Conservation (phyloP, 1,140 invertebrate genomes). For the Andrena cerasifolii region DNA sequence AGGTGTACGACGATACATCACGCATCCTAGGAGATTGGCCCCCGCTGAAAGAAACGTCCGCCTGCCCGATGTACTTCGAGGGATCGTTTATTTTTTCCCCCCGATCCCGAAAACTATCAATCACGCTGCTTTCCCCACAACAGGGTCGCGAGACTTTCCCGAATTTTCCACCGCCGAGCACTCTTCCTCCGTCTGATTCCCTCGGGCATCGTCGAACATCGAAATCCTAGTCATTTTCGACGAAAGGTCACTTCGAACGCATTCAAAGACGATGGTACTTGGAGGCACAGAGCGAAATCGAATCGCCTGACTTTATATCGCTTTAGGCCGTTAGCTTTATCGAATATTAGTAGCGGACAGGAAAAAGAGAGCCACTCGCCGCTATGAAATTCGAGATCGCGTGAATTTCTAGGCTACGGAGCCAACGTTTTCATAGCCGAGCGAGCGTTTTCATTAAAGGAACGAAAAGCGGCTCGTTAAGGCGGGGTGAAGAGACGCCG, state of each 20-base stretch:
- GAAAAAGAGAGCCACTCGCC: background rate
- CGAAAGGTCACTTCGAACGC: no score
- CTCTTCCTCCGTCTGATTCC: background rate
- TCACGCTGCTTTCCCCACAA: slow-evolving; percentile 26
- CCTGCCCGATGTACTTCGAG: slow-evolving; percentile 8
- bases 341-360: background rate
- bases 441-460: background rate
- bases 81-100: slow-evolving; percentile 60
- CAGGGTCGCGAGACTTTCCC: background rate
- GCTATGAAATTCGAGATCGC: background rate
- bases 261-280: no score
- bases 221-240: no score
- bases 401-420: background rate
- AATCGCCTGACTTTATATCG: no score
- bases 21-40: slow-evolving; percentile 16
- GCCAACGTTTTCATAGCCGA: slow-evolving; percentile 5
- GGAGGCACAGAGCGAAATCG: no score
- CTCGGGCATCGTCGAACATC: background rate
- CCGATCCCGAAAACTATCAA: slow-evolving; percentile 44
- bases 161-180: slow-evolving; percentile 25
- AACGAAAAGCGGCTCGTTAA: slow-evolving; percentile 29
- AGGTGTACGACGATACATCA: slow-evolving; percentile 56
- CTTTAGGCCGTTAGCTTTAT: background rate
- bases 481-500: slow-evolving; percentile 20
- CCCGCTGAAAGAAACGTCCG: slow-evolving; percentile 31